These are phyloP conservation scores for Dipodomys merriami DNA, from an alignment of 2,113 vertebrate species.

Conservation along the genomic window DNA sequence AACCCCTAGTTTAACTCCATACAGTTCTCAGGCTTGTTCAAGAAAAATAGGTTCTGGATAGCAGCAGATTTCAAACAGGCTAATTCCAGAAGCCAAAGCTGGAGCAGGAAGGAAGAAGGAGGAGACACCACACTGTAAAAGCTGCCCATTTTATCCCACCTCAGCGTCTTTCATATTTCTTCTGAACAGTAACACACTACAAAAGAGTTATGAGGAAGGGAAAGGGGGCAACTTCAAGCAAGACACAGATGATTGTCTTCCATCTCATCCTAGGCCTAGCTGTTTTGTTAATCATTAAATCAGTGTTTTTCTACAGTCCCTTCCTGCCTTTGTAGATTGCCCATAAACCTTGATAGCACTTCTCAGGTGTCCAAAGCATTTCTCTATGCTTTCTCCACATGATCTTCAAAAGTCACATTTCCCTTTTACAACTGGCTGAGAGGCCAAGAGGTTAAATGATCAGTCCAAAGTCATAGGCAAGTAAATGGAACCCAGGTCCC, in stretches of 20 bases:
- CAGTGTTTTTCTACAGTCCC: neutral
- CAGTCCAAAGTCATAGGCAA: neutral
- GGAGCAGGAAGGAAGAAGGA: neutral
- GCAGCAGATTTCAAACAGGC: slow-evolving; percentile 18
- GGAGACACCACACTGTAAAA: neutral
- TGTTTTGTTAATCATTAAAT: slow-evolving; percentile 61
- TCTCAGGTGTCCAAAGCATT: slow-evolving; percentile 8
- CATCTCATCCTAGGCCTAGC: neutral
- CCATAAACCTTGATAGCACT: neutral
- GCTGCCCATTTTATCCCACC: slow-evolving; percentile 4
- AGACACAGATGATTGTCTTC: slow-evolving; percentile 22
- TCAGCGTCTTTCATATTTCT: slow-evolving; percentile 30
- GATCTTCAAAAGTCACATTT: slow-evolving; percentile 34
- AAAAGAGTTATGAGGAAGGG: slow-evolving; percentile 36
- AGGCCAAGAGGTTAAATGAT: neutral
- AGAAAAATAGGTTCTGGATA: slow-evolving; percentile 18
- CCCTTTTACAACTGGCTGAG: neutral
- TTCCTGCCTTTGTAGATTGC: neutral
- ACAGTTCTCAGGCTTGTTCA: neutral
- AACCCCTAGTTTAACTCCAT: slow-evolving; percentile 1
- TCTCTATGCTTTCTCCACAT: neutral
- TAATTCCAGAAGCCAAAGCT: slow-evolving; percentile 19
- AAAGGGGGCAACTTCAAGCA: slow-evolving; percentile 21
- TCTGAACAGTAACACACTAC: slow-evolving; percentile 24
- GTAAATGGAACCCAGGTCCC: neutral